Evolutionary conservation across 2,113 vertebrate species (phyloP).

Genomic region (Thalassoma bifasciatum): DNA sequence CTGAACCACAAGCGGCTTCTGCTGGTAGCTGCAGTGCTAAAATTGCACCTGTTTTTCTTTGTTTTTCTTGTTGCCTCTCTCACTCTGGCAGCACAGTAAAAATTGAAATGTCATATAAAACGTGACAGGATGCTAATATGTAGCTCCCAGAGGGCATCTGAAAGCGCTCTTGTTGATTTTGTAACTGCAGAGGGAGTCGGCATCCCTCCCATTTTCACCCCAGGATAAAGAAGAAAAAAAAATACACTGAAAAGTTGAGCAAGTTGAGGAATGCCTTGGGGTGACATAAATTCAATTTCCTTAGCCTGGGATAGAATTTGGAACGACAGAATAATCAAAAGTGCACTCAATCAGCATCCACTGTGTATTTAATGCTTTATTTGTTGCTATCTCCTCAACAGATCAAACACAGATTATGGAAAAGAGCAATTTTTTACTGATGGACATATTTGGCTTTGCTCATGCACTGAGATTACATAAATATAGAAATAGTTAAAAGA

Average conservation of each 20-base stretch:
- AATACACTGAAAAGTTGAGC: slow-evolving; percentile 47
- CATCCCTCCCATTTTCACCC: slow-evolving; percentile 58
- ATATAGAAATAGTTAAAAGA: slow-evolving; percentile 2
- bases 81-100: slow-evolving; percentile 71
- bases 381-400: background rate
- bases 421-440: background rate
- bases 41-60: slow-evolving; percentile 81
- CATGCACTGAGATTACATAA: background rate
- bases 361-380: slow-evolving; percentile 25
- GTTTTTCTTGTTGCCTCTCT: slow-evolving; percentile 63
- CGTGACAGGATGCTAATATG: slow-evolving; percentile 80
- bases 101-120: slow-evolving; percentile 83
- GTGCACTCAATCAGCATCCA: slow-evolving; percentile 24
- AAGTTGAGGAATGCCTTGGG: slow-evolving; percentile 51
- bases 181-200: slow-evolving; percentile 69
- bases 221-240: slow-evolving; percentile 34
- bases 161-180: slow-evolving; percentile 78
- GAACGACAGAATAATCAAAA: slow-evolving; percentile 50
- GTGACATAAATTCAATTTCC: slow-evolving; percentile 58
- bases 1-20: slow-evolving; percentile 69
- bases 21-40: slow-evolving; percentile 69
- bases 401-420: slow-evolving; percentile 3
- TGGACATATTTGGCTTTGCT: slow-evolving; percentile 5
- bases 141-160: slow-evolving; percentile 78
- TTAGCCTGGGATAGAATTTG: slow-evolving; percentile 44